These are phyloP conservation scores for Drosophila kambysellisi DNA, from an alignment of 2,888 invertebrate genomes.

Conservation along the genomic window DNA sequence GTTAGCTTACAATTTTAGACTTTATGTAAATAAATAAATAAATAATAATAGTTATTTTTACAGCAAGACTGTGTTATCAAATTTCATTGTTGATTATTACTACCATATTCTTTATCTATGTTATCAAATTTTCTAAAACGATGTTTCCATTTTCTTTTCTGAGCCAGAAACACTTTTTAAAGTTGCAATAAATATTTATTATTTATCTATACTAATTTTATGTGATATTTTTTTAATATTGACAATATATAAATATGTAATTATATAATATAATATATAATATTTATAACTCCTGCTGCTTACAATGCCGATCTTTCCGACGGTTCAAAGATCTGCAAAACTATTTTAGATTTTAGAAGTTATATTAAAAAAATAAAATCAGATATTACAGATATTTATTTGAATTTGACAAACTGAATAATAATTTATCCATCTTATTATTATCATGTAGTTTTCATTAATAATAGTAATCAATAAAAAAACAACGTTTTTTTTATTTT, in stretches of 20 bases:
- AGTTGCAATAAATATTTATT: too few relatives aligned
- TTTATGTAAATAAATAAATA: background rate
- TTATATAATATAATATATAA: background rate
- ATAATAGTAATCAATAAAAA: background rate
- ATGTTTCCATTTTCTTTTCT: too few relatives aligned
- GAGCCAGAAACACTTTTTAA: too few relatives aligned
- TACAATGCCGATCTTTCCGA: too few relatives aligned
- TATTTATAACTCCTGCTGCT: background rate
- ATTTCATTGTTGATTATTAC: background rate
- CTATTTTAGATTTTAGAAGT: background rate
- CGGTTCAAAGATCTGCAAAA: background rate
- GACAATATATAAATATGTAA: too few relatives aligned
- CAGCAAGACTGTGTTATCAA: background rate
- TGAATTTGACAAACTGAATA: background rate
- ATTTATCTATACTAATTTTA: too few relatives aligned
- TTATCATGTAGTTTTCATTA: background rate
- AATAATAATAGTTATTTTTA: background rate
- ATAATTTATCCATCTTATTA: background rate
- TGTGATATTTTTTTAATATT: too few relatives aligned
- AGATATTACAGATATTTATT: background rate
- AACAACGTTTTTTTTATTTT: background rate
- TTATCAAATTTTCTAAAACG: too few relatives aligned
- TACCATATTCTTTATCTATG: background rate
- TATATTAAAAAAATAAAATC: background rate
- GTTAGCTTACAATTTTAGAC: background rate